Base-by-base conservation (phyloP, 1,140 invertebrate genomes). In the Bombus waltoni region DNA sequence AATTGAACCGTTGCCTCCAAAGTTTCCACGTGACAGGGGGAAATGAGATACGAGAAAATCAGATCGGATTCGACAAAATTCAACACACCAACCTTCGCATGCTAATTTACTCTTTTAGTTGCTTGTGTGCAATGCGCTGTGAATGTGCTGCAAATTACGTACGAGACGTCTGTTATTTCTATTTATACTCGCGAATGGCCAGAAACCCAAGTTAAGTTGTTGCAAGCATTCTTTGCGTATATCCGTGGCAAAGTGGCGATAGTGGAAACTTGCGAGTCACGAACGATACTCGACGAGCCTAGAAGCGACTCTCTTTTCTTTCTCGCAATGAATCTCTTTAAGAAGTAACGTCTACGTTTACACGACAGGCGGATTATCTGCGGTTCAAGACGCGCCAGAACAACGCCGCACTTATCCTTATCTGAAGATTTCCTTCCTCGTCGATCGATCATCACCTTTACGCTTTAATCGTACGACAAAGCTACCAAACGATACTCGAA, bases 381-480 rank as follows among this genome's bases (percentile, higher is more conserved):
- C 73, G 59, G 28, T 83, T 84, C 32, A 42, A 44, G 53, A 84
- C 65, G 38, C 66, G 83, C 40, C 62, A 47, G 38, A 80, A 82
- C 83, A 53, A 72, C 81, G 57, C 59, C 32, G 89, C 90, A 91
- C 89, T 91, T 72, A 91, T 91, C 90, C 90, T 91, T 91, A 91
- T 91, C 89, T 91, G 90, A 91, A 91, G n/a, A 59, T 83, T 86
- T 79, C 66, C 71, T 86, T 89, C n/a, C 59, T 59, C 76, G 38
- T 70, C n/a, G 3, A 70, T 66, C 35, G 38, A 59, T 35, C 44
- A 32, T 10, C 47, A n/a, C 59, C 11, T n/a, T 62, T 62, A 13
- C 11, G 28, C 44, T 82, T 38, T 53, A 35, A 15, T 74, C 70
- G 25, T 68, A 75, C 59, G 65, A 77, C 11, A 38, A 73, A 38